phyloP scores from a whole-genome alignment of 2,888 invertebrate species.

The Dasysyrphus albostriatus region DNA sequence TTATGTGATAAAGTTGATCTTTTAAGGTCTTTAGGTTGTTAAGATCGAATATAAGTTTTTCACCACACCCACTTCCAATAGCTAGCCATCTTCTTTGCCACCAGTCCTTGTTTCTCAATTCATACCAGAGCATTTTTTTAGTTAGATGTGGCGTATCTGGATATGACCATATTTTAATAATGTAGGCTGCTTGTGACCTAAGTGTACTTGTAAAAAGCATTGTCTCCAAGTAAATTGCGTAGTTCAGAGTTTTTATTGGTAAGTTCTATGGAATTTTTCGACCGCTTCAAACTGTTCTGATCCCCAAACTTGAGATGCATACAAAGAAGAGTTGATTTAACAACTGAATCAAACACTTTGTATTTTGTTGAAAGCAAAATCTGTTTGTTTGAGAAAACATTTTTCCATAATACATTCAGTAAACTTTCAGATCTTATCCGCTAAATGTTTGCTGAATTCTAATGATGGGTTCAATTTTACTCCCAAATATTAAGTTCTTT shows the following conservation, averaged over 20 bases:
- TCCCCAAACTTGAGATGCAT: no score
- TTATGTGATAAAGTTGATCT: constrained; percentile 1
- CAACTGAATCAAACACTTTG: background rate
- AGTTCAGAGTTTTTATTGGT: background rate
- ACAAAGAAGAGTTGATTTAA: background rate
- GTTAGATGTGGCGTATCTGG: no score
- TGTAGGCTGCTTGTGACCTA: background rate
- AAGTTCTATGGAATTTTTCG: background rate
- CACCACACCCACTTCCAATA: no score
- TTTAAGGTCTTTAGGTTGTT: background rate
- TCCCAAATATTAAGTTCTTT: background rate
- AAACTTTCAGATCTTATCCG: background rate
- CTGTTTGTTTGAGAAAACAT: background rate
- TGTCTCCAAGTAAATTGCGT: background rate
- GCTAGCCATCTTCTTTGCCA: no score
- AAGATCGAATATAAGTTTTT: background rate
- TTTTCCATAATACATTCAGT: background rate
- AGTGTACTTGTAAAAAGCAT: background rate
- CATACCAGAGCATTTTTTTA: no score
- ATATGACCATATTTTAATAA: no score
- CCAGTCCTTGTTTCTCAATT: no score
- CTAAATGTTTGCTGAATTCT: no score
- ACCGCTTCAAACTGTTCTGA: no score
- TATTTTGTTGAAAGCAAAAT: background rate
- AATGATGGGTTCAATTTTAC: background rate